Evolutionary conservation across 1,140 invertebrate species (phyloP).

Genomic region (Lepidurus apus): DNA sequence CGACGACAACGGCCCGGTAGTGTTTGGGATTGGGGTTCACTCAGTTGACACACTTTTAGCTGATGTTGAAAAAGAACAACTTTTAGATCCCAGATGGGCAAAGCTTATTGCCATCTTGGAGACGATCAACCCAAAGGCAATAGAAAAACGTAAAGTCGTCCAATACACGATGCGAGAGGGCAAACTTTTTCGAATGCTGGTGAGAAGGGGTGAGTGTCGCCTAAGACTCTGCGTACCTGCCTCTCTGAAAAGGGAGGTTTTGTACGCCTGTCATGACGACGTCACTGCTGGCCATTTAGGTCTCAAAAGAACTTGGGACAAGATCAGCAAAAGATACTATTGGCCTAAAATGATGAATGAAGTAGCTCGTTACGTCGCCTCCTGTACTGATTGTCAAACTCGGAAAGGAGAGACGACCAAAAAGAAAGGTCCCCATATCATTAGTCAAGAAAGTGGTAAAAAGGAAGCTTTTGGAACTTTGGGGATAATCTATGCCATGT

Average conservation of each 20-base stretch:
- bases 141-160: neutral
- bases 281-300: neutral
- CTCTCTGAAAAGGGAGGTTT: neutral
- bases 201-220: neutral
- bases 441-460: constrained; percentile 41
- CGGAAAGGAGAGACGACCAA: neutral
- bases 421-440: constrained; percentile 36
- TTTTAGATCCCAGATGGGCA: neutral
- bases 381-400: neutral
- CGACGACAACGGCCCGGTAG: neutral
- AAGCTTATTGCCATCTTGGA: neutral
- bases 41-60: neutral
- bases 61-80: neutral
- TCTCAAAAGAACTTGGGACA: too few relatives aligned
- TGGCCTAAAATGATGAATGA: constrained; percentile 2
- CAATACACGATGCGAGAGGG: neutral
- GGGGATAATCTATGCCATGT: constrained; percentile 47
- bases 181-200: neutral
- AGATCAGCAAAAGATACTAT: neutral
- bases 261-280: constrained; percentile 18
- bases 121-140: neutral
- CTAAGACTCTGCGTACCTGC: neutral
- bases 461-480: constrained; percentile 43
- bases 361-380: neutral
- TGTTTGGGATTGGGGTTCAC: neutral